phyloP scores from a whole-genome alignment of 1,140 invertebrate genomes.

The Andrena cerasifolii region DNA sequence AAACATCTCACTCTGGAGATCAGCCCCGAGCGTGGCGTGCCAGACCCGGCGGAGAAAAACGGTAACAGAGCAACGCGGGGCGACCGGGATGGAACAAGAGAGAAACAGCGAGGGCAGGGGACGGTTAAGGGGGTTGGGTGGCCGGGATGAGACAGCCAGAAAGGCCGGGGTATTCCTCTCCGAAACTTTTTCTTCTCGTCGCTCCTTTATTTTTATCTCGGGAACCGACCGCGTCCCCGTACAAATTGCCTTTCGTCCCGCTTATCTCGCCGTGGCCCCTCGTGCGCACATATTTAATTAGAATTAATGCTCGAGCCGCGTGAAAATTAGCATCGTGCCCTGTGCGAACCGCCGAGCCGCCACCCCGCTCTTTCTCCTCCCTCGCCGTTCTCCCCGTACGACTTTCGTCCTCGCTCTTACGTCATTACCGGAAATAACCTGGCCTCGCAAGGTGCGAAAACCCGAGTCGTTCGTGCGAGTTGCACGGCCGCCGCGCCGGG shows the following conservation, averaged over 20 bases:
- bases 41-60: background rate
- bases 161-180: conserved; percentile 53
- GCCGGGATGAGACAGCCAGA: conserved; percentile 36
- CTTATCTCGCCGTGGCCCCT: conserved; percentile 66
- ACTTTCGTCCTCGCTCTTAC: conserved; percentile 46
- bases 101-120: conserved; percentile 3
- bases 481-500: conserved; percentile 6
- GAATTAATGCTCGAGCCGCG: conserved; percentile 69
- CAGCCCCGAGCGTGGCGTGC: conserved; percentile 26
- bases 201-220: conserved; percentile 63
- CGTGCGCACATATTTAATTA: conserved; percentile 71
- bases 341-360: conserved; percentile 13
- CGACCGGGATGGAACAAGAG: background rate
- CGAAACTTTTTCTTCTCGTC: conserved; percentile 55
- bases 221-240: conserved; percentile 66
- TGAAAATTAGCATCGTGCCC: conserved; percentile 69
- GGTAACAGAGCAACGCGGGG: conserved; percentile 1
- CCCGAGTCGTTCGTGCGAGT: conserved; percentile 53
- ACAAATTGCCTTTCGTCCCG: conserved; percentile 72
- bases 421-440: conserved; percentile 67
- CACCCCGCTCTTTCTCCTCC: background rate
- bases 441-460: conserved; percentile 65
- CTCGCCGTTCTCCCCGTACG: background rate
- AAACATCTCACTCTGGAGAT: conserved; percentile 71
- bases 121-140: conserved; percentile 6